phyloP scores from a whole-genome alignment of 1,140 invertebrate genomes.

The Drosophila nebulosa region DNA sequence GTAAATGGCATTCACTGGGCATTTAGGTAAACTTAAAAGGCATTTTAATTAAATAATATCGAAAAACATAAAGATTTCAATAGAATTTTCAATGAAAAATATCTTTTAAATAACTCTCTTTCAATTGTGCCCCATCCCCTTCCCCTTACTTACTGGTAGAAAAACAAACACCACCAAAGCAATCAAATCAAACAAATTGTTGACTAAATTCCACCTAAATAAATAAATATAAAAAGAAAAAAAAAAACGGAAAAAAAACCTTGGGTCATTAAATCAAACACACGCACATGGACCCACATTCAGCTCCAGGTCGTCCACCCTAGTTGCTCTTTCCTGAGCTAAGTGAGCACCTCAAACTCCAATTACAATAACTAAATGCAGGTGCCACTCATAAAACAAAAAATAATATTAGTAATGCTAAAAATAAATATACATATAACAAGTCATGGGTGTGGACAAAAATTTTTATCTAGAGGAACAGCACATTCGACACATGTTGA shows the following conservation, averaged over 20 bases:
- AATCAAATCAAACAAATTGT: conserved; percentile 76
- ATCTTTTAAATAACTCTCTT: background rate
- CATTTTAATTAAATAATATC: background rate
- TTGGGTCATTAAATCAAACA: conserved; percentile 61
- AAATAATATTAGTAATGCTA: background rate
- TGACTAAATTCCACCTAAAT: conserved; percentile 66
- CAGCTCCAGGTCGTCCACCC: background rate
- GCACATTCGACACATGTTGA: background rate
- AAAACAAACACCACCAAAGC: conserved; percentile 21
- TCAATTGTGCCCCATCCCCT: no score
- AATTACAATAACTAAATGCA: conserved; percentile 73
- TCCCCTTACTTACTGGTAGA: background rate
- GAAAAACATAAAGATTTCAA: background rate
- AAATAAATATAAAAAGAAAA: conserved; percentile 48
- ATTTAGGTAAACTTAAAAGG: conserved; percentile 30
- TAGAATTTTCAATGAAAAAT: background rate
- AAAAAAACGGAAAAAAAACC: conserved; percentile 34
- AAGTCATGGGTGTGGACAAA: background rate
- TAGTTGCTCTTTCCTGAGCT: background rate
- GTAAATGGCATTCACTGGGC: conserved; percentile 62
- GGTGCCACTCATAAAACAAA: conserved; percentile 28
- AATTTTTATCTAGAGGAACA: background rate
- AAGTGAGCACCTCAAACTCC: conserved; percentile 25
- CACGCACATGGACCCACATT: conserved; percentile 47
- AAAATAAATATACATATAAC: conserved; percentile 6